Base-by-base conservation (phyloP, 2,888 invertebrate genomes). In the Theretra japonica region DNA sequence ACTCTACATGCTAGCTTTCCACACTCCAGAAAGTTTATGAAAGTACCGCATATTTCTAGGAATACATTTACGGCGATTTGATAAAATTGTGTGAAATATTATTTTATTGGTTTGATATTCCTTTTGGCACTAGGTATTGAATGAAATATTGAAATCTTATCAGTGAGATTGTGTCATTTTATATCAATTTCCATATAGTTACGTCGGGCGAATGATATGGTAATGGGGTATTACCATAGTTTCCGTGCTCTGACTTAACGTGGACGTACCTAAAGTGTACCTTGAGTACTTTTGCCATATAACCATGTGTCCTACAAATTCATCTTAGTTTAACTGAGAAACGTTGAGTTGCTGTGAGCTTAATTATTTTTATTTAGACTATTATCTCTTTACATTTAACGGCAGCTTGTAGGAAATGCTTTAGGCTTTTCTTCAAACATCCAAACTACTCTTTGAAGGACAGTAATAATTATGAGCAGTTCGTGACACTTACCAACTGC, bases 401-500 rank as follows among this genome's bases (percentile, higher is more conserved):
- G 28, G 28, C 28, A 28, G 5, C 28, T n/a, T n/a, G n/a, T n/a
- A n/a, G n/a, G n/a, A n/a, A n/a, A n/a, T n/a, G n/a, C n/a, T n/a
- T n/a, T n/a, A n/a, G n/a, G n/a, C n/a, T n/a, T n/a, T n/a, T n/a
- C n/a, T n/a, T n/a, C n/a, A n/a, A n/a, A n/a, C n/a, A n/a, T n/a
- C n/a, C n/a, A n/a, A n/a, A n/a, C 8, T 33, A 41, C 41, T 11
- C 1, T 11, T 15, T 1, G 11, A 41, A 11, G 11, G 1, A 41
- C 15, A 41, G 41, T 11, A 2, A 41, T 11, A n/a, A 41, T 41
- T 2, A 41, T 41, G 41, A 41, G 41, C 15, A 41, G 41, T 41
- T 41, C 11, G 11, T 41, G 15, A 48, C 70, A 79, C 95, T 95
- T 95, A 95, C 98, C 98, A 74, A 97, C 96, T 41, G 98, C 97